Evolutionary conservation across 2,113 vertebrate genomes (phyloP), one percentile per base, ranked within the genome.

Genomic region (Chaenocephalus aceratus): DNA sequence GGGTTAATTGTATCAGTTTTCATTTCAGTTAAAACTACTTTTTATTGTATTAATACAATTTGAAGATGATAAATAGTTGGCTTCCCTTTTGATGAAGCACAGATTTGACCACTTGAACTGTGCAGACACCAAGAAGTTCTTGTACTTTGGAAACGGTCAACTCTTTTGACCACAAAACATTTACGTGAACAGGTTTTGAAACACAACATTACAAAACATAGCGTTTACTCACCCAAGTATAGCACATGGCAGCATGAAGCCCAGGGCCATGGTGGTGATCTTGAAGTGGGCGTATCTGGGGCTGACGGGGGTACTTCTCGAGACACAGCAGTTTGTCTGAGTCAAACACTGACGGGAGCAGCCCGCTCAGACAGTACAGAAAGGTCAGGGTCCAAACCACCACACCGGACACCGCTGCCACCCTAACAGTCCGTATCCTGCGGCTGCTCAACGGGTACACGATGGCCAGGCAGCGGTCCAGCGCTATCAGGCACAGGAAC

Each of bases 401-500:
- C 12, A 92, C 18, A 0, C 91, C 84, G 6, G 85, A 89, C 30
- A 90, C 15, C 0, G 85, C 85, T 3, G 94, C 94, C 1, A 94
- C 83, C 52, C 64, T 36, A 21, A 94, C 83, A 3, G 91, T 94
- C 16, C 95, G 92, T 67, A 95, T 77, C 2, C 87, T 30, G 5
- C 90, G 92, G 73, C 92, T 95, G 66, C 85, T 91, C 18, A 95
- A 75, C 0, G 95, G 95, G 65, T 95, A 90, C 13, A 93, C 94
- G 0, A 96, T 93, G 14, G 94, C 96, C 34, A 96, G 80, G 83
- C 89, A 96, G 23, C 90, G 92, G 80, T 95, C 92, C 84, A 95
- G 53, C 10, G 92, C 94, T 10, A 96, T 95, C n/a, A 96, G 92
- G 63, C 95, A 93, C 30, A 95, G 87, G 79, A 96, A 96, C 74